A percentile compares a stretch with the other conserved stretches of the same genome.
phyloP scores from a whole-genome alignment of 2,888 invertebrate genomes.

The Hydraecia micacea region DNA sequence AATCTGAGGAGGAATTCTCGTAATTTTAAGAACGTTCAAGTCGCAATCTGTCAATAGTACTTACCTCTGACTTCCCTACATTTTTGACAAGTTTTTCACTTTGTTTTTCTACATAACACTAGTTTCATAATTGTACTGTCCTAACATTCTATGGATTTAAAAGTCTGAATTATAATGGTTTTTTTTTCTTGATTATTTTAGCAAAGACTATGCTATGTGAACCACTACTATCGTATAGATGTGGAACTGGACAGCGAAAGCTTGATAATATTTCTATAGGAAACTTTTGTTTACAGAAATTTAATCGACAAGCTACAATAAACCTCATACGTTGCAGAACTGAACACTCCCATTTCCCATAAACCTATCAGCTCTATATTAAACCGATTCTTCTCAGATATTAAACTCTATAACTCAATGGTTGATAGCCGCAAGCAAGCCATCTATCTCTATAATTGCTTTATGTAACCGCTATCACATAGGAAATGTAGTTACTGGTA shows the following conservation, averaged over 20 bases:
- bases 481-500: not conserved
- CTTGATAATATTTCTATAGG: not conserved
- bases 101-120: not conserved
- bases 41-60: not conserved
- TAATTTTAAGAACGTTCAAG: not conserved
- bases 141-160: too few relatives aligned
- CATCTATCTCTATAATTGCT: conserved; percentile 77
- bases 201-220: not conserved
- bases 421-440: conserved; percentile 63
- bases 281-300: not conserved
- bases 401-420: conserved; percentile 74
- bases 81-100: not conserved
- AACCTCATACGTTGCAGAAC: not conserved
- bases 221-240: too few relatives aligned
- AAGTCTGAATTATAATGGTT: too few relatives aligned
- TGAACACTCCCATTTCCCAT: conserved; percentile 34
- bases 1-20: not conserved
- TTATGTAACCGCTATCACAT: conserved; percentile 43
- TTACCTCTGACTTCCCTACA: not conserved
- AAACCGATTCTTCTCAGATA: conserved; percentile 67
- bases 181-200: too few relatives aligned
- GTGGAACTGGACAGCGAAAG: not conserved
- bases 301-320: not conserved
- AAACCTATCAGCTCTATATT: conserved; percentile 49
- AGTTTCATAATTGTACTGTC: too few relatives aligned